Base-by-base conservation (phyloP, 2,113 vertebrate genomes). In the Gobius niger region DNA sequence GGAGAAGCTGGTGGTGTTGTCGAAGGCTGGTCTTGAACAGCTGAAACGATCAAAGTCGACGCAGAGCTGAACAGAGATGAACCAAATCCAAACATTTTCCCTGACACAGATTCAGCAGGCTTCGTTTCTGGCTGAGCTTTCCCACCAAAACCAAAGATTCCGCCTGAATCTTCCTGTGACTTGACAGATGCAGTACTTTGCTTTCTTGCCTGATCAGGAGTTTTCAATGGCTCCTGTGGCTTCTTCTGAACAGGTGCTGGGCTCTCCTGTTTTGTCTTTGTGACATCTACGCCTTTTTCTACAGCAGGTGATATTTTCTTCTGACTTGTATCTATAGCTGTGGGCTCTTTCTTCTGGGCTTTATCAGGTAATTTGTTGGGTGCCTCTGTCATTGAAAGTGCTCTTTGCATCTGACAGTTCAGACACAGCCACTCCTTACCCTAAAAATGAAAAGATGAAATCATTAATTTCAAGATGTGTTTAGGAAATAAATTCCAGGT, bases 381-480 rank as follows among this genome's bases (percentile, higher is more conserved):
- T 77, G 7, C 88, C 18, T 96, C 90, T 65, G 92, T 88, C 59
- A 78, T 91, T 72, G 92, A 92, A 9, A 96, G 80, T 0, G 97
- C 95, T 87, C 94, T 89, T 54, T 96, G 93, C 93, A 96, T 95
- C 87, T 99, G 97, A 80, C 97, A 99, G 82, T 91, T 98, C 72
- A 99, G 94, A 91, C 96, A 99, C 54, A 98, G 91, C 97, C 97
- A 98, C 72, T 98, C 95, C 44, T 92, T 86, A 0, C 63, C 80
- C 92, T 91, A 57, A 73, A 81, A 47, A 56, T 14, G 6, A 16
- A 18, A 72, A 0, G 10, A 24, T 44, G 3, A 2, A 57, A 57
- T 10, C 42, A 16, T 41, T 3, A 53, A 34, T 34, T 34, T 34
- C 5, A 34, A 34, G 24, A 34, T 34, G 24, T 34, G 24, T 24